phyloP scores from a whole-genome alignment of 2,797 vertebrate genomes.

The Eptatretus atami region DNA sequence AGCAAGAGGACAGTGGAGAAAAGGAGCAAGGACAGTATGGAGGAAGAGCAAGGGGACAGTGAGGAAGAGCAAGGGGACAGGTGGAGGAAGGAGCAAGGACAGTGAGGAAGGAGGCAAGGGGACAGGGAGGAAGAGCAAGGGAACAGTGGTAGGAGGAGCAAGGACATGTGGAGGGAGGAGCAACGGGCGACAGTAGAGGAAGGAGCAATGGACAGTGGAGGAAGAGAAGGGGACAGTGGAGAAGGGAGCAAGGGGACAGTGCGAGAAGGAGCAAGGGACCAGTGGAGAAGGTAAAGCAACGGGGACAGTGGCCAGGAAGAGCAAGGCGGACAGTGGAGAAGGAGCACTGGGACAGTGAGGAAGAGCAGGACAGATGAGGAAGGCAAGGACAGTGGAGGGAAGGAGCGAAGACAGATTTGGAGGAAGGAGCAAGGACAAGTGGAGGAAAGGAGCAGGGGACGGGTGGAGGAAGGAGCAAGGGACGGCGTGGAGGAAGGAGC shows the following conservation, averaged over 20 bases:
- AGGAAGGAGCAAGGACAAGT: not conserved
- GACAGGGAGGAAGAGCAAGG: not conserved
- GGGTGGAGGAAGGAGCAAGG: not conserved
- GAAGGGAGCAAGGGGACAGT: not conserved
- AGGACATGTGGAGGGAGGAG: not conserved
- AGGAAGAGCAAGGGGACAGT: too few relatives aligned
- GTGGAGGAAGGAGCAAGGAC: not conserved
- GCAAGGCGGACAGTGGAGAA: not conserved
- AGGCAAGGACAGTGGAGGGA: too few relatives aligned
- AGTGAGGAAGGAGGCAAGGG: not conserved
- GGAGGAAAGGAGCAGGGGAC: not conserved
- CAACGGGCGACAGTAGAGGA: not conserved
- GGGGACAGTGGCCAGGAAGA: not conserved
- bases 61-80: not conserved
- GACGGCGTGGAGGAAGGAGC: not conserved
- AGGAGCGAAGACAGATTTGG: too few relatives aligned
- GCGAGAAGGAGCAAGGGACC: not conserved
- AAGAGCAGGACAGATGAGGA: not conserved
- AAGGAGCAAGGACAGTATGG: too few relatives aligned
- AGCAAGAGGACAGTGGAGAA: not conserved
- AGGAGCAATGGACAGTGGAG: too few relatives aligned
- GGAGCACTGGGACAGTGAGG: not conserved
- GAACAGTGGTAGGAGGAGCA: not conserved
- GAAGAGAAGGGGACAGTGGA: too few relatives aligned
- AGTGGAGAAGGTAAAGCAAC: not conserved